Base-by-base conservation (phyloP, 2,888 invertebrate species). In the Escarpia spicata region DNA sequence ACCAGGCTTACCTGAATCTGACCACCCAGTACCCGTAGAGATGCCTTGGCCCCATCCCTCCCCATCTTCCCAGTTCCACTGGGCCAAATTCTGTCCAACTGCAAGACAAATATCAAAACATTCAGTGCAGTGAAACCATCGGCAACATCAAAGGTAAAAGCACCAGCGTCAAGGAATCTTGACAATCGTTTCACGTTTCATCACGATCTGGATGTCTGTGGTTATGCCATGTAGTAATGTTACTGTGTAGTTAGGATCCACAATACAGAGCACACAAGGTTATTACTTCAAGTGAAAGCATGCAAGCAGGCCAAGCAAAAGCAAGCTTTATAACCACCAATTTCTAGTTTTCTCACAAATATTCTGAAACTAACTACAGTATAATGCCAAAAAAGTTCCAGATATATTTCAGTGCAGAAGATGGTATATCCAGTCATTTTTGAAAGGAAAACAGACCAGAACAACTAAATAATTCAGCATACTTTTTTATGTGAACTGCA, bases 21-120 rank as follows among this genome's bases (percentile, higher is more conserved):
- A 75, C 75, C 75, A 75, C 75, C 75, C 75, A 3, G 75, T 75
- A 75, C 75, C 75, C 75, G 75, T 75, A 75, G 75, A 75, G 75
- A 75, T 75, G 75, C 75, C 75, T 75, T 75, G 75, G 75, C 75
- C 75, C 75, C 75, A 75, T 75, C 75, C 75, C 75, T 75, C 75
- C 75, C 75, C n/a, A 15, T 75, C 75, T 75, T 75, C 75, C 75
- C 75, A 75, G 75, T 75, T 75, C 75, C 75, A 75, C 75, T 75
- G 75, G 75, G 75, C 19, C 75, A 75, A 75, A 75, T 75, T 75
- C 75, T 75, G 75, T 75, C 75, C 75, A 75, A 75, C 75, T 75
- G 75, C 75, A 75, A 75, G 75, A 75, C 75, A 75, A 75, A 75
- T 75, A 75, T 75, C 75, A 75, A 75, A 75, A 75, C 75, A 75